Evolutionary conservation across 2,797 vertebrate genomes (phyloP).

Genomic region (Silurus aristotelis): DNA sequence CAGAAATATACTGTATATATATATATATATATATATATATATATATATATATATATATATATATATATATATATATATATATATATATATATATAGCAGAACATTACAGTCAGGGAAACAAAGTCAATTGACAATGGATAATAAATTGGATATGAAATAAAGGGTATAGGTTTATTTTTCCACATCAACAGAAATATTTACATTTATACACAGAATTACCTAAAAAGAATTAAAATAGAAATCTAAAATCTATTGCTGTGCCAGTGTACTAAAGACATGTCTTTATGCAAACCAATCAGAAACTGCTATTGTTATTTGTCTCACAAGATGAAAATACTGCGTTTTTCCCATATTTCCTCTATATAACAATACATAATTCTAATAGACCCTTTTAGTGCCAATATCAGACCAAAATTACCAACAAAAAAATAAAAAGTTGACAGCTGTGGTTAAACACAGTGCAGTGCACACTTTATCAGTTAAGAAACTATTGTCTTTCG

Average conservation of each 20-base stretch:
- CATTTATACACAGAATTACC: constrained; percentile 59
- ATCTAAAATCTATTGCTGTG: constrained; percentile 40
- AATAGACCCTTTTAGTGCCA: no score
- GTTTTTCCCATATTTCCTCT: not conserved
- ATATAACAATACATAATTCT: not conserved
- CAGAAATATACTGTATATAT: no score
- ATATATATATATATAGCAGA: not conserved
- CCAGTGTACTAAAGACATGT: constrained; percentile 43
- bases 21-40: no score
- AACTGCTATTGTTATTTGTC: not conserved
- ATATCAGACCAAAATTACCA: no score
- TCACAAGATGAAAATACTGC: not conserved
- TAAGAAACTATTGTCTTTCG: no score
- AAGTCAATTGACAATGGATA: not conserved
- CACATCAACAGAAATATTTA: constrained; percentile 69
- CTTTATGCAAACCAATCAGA: constrained; percentile 33
- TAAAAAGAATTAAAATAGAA: constrained; percentile 61
- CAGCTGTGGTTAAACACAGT: no score
- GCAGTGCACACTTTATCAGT: no score
- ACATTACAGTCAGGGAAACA: not conserved
- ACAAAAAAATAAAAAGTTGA: no score
- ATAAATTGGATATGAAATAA: not conserved
- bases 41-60: no score
- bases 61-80: no score
- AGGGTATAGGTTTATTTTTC: constrained; percentile 47